Percentiles rank a stretch among this genome's conserved stretches.
Conservation (phyloP, 2,888 invertebrate species). For the Macrosiphum euphorbiae region DNA sequence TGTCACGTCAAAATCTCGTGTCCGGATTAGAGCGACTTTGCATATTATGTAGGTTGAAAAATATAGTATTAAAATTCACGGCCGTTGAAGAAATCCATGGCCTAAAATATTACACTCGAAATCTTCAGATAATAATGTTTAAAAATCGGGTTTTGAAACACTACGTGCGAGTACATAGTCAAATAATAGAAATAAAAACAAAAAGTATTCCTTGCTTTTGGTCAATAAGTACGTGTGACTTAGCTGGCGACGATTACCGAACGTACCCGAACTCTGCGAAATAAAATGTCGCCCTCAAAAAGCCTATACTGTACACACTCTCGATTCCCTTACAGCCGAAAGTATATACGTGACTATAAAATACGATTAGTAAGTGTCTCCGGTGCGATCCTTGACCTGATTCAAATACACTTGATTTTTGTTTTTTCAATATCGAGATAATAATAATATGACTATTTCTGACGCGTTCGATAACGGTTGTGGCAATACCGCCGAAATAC, state of each 20-base stretch:
- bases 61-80: slow-evolving; percentile 26
- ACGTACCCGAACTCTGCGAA: slow-evolving; percentile 20
- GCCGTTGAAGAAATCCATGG: slow-evolving; percentile 20
- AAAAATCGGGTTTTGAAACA: slow-evolving; percentile 5
- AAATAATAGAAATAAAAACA: background rate
- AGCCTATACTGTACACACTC: background rate
- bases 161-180: background rate
- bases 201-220: slow-evolving; percentile 14
- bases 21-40: slow-evolving; percentile 3
- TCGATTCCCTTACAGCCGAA: background rate
- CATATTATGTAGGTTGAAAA: background rate
- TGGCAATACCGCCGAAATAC: background rate
- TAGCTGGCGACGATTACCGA: slow-evolving; percentile 37
- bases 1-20: slow-evolving; percentile 15
- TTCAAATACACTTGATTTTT: slow-evolving; percentile 26
- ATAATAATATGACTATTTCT: no score
- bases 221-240: slow-evolving; percentile 24
- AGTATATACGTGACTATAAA: background rate
- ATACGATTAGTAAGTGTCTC: background rate
- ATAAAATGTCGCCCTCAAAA: background rate
- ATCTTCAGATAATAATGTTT: slow-evolving; percentile 10
- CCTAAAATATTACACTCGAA: background rate
- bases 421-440: background rate
- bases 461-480: background rate
- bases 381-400: slow-evolving; percentile 46